These are phyloP conservation scores for Zapornia atra DNA, from an alignment of 2,113 vertebrate species.

Conservation along the genomic window DNA sequence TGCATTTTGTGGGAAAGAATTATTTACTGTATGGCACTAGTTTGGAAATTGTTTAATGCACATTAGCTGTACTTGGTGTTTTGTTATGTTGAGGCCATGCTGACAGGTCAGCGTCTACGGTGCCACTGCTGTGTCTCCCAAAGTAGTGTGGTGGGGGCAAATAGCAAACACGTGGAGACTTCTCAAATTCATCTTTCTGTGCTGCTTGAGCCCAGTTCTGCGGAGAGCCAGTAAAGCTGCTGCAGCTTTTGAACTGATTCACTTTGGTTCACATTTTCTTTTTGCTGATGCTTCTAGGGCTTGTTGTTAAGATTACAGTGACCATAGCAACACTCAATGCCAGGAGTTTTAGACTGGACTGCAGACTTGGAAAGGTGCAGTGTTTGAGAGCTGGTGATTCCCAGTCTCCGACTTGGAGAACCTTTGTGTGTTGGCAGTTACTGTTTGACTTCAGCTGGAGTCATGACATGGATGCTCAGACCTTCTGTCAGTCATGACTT, in stretches of 20 bases:
- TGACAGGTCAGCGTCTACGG: neutral
- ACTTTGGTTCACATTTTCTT: neutral
- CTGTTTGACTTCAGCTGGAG: neutral
- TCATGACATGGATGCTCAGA: neutral
- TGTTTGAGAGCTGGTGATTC: neutral
- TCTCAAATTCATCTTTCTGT: neutral
- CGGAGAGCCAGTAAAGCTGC: neutral
- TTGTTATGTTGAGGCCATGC: neutral
- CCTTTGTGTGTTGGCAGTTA: neutral
- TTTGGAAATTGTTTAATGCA: neutral
- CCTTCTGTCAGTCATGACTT: neutral
- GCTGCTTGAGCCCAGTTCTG: neutral
- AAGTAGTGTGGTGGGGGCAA: neutral
- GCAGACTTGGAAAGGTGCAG: neutral
- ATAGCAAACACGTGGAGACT: neutral
- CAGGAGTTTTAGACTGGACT: neutral
- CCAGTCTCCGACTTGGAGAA: neutral
- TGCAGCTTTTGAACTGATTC: neutral
- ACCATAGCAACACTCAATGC: neutral
- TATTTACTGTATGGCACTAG: neutral
- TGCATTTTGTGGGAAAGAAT: neutral
- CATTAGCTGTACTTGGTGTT: neutral
- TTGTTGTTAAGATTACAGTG: neutral
- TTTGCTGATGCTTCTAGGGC: neutral
- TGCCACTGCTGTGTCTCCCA: neutral